Percentiles rank a stretch among this genome's conserved stretches.
These are phyloP conservation scores for Papilio xuthus DNA, from an alignment of 1,140 invertebrate species.

Conservation along the genomic window DNA sequence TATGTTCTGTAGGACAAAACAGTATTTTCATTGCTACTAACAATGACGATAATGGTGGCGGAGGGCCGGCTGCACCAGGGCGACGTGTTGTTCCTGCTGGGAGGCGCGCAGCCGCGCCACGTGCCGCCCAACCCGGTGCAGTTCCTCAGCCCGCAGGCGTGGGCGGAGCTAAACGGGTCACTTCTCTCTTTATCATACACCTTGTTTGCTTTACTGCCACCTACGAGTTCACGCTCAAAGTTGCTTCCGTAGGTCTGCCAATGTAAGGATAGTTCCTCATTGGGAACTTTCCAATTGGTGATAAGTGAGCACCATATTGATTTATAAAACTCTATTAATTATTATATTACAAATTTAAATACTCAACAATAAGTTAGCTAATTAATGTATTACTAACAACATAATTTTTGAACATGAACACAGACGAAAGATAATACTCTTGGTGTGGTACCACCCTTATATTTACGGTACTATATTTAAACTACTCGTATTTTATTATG, in stretches of 20 bases:
- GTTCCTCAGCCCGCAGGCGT: constrained; percentile 84
- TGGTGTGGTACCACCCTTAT: too few relatives aligned
- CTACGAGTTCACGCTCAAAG: neutral
- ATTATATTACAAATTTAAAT: too few relatives aligned
- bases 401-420: too few relatives aligned
- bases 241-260: neutral
- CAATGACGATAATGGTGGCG: constrained; percentile 91
- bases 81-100: constrained; percentile 95
- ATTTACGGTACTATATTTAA: too few relatives aligned
- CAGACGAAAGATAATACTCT: too few relatives aligned
- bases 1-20: constrained; percentile 87
- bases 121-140: constrained; percentile 62
- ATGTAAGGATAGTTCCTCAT: neutral
- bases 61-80: constrained; percentile 84
- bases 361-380: too few relatives aligned
- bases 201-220: neutral
- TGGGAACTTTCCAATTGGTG: too few relatives aligned
- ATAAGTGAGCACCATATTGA: too few relatives aligned
- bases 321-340: too few relatives aligned
- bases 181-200: constrained; percentile 6
- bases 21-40: constrained; percentile 93
- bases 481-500: too few relatives aligned
- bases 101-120: constrained; percentile 84
- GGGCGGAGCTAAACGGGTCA: constrained; percentile 88
- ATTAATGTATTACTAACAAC: too few relatives aligned